phyloP scores from a whole-genome alignment of 2,888 invertebrate species.

The Eupithecia tripunctaria region DNA sequence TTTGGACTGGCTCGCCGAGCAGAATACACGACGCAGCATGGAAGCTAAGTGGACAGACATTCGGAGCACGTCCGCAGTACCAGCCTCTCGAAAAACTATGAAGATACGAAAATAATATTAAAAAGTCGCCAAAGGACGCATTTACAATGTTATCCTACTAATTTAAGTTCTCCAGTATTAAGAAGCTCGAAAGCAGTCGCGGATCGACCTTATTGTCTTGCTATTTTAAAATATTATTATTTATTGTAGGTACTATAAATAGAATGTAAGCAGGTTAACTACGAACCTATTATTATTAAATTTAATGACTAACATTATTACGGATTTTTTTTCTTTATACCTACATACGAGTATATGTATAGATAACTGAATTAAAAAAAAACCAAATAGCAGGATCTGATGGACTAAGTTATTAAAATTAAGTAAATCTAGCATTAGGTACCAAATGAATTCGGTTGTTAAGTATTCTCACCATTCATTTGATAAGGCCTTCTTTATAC shows the following conservation, averaged over 20 bases:
- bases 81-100: slow-evolving; percentile 44
- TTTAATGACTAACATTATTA: too few species aligned
- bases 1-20: slow-evolving; percentile 16
- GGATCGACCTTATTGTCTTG: background rate
- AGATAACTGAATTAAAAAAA: background rate
- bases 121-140: slow-evolving; percentile 33
- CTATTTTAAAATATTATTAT: background rate
- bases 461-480: too few species aligned
- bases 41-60: slow-evolving; percentile 26
- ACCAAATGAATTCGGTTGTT: too few species aligned
- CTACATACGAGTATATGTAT: too few species aligned
- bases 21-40: slow-evolving; percentile 21
- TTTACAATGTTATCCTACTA: background rate
- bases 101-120: slow-evolving; percentile 45
- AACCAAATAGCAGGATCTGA: background rate
- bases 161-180: background rate
- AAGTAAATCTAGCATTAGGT: too few species aligned
- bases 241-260: too few species aligned
- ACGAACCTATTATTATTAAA: too few species aligned
- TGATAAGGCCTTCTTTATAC: too few species aligned
- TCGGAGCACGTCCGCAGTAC: slow-evolving; percentile 37
- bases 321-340: too few species aligned
- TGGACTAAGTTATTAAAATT: too few species aligned
- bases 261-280: too few species aligned
- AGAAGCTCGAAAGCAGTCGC: background rate